phyloP scores from a whole-genome alignment of 2,888 invertebrate species.

The Tuberolachnus salignus region DNA sequence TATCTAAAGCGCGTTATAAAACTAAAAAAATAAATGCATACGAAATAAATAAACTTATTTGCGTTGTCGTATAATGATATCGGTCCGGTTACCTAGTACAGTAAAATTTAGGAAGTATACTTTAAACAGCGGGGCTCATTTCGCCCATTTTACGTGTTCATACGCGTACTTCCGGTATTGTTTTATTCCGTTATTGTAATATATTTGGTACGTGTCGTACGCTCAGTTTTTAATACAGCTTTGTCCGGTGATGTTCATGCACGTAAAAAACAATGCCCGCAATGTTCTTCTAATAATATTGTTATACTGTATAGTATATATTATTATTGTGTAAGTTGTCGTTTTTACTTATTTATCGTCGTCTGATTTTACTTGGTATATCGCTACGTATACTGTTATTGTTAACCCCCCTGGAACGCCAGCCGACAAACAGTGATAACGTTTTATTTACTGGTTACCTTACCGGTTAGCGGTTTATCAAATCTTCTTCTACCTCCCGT shows the following conservation, averaged over 20 bases:
- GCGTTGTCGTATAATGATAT: neutral
- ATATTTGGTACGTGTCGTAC: conserved; percentile 13
- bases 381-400: too few species aligned
- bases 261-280: neutral
- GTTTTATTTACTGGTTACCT: too few species aligned
- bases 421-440: too few species aligned
- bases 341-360: conserved; percentile 8
- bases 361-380: too few species aligned
- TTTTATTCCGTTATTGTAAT: conserved; percentile 18
- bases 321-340: conserved; percentile 29
- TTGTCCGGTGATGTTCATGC: conserved; percentile 33
- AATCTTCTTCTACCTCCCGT: too few species aligned
- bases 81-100: neutral
- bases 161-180: conserved; percentile 47
- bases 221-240: conserved; percentile 31
- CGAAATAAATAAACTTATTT: too few species aligned
- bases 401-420: too few species aligned
- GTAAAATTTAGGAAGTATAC: conserved; percentile 48
- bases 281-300: neutral
- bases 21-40: too few species aligned
- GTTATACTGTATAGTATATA: neutral
- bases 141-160: conserved; percentile 46
- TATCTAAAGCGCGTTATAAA: too few species aligned
- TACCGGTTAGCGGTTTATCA: too few species aligned
- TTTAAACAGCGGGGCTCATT: conserved; percentile 9